These are phyloP conservation scores for Conger conger DNA, from an alignment of 2,113 vertebrate genomes.

Conservation along the genomic window DNA sequence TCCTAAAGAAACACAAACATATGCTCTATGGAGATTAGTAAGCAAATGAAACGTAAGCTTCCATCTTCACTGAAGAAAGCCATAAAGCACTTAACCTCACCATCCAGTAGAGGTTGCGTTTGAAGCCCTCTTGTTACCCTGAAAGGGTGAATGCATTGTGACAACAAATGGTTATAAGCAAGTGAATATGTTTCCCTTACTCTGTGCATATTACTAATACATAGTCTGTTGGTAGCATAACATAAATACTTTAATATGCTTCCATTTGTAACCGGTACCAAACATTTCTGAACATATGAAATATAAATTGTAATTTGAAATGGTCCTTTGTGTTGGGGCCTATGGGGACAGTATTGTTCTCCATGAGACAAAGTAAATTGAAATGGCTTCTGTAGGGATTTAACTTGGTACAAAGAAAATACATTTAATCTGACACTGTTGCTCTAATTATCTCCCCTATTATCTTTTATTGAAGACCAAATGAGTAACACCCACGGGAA, in stretches of 20 bases:
- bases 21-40: background rate
- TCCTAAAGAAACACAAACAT: background rate
- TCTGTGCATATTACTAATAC: conserved; percentile 83
- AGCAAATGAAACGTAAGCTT: background rate
- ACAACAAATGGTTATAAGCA: conserved; percentile 79
- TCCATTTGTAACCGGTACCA: conserved; percentile 83
- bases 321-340: conserved; percentile 76
- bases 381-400: conserved; percentile 74
- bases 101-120: conserved; percentile 4
- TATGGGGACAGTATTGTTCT: conserved; percentile 74
- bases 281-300: conserved; percentile 84
- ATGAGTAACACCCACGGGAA: conserved; percentile 57
- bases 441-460: conserved; percentile 73
- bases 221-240: conserved; percentile 82
- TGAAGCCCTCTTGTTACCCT: conserved; percentile 43
- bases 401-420: conserved; percentile 69
- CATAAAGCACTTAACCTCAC: conserved; percentile 7
- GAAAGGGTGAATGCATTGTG: conserved; percentile 65
- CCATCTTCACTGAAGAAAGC: background rate
- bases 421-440: conserved; percentile 76
- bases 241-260: conserved; percentile 91
- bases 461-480: conserved; percentile 75
- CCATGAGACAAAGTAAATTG: conserved; percentile 81
- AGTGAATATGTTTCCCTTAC: conserved; percentile 71
- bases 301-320: conserved; percentile 92